Conservation (phyloP, 2,888 invertebrate species). For the Andrena flavipes region DNA sequence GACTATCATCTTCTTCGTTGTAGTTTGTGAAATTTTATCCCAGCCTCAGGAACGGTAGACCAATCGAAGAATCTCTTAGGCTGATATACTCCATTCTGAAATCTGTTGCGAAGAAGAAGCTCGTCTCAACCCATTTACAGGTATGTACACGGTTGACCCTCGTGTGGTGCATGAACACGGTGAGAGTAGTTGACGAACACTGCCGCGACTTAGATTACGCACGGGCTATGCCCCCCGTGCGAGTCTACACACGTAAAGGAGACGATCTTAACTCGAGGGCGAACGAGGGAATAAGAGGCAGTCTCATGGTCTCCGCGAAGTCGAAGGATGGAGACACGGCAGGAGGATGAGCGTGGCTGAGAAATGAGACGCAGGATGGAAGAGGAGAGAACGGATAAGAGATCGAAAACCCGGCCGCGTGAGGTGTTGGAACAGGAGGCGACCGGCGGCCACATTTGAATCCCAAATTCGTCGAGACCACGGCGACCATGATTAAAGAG, state of each 20-base stretch:
- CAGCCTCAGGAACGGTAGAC: no score
- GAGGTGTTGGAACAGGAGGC: slow-evolving; percentile 67
- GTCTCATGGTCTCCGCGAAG: slow-evolving; percentile 41
- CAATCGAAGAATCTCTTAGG: no score
- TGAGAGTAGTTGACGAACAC: slow-evolving; percentile 39
- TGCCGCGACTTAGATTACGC: slow-evolving; percentile 26
- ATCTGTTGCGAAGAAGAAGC: no score
- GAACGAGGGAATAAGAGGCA: slow-evolving; percentile 45
- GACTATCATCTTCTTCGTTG: no score
- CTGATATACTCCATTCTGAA: no score
- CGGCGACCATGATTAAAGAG: slow-evolving; percentile 68
- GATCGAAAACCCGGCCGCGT: slow-evolving; percentile 59
- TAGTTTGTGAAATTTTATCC: no score
- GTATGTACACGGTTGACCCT: neutral
- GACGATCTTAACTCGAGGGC: slow-evolving; percentile 21
- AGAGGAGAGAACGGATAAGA: slow-evolving; percentile 45
- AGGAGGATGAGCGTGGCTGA: slow-evolving; percentile 24
- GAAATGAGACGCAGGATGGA: slow-evolving; percentile 34
- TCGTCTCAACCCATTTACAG: neutral
- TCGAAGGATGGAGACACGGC: slow-evolving; percentile 19
- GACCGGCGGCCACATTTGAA: slow-evolving; percentile 66
- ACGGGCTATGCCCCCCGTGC: neutral
- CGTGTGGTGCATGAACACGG: neutral
- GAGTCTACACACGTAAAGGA: neutral
- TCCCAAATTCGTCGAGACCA: slow-evolving; percentile 67